Evolutionary conservation across 2,113 vertebrate species (phyloP), one percentile per base, ranked within the genome.

Genomic region (Corythaeola cristata): DNA sequence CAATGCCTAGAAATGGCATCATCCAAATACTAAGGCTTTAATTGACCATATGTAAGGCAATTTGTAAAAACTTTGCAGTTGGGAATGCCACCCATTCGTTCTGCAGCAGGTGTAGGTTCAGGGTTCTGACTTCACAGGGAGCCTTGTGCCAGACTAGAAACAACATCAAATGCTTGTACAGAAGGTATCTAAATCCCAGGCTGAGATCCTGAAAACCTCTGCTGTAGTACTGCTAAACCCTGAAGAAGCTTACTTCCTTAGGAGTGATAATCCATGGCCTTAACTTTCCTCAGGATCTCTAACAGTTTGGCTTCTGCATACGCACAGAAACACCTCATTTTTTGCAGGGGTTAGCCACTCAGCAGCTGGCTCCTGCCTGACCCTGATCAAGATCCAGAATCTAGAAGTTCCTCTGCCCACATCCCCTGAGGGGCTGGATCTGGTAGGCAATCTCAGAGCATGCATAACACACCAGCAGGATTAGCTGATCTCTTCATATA

Each of bases 331-430:
- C 84, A 85, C 87, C 89, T 96, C 77, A 73, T 95, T 85, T 97
- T 93, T 96, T 96, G 81, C 94, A 96, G 93, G 87, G 49, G 49
- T 95, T 93, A 96, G 96, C 87, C 73, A 1, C 89, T 89, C 93
- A 94, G 91, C 93, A 96, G 89, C 89, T 95, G 91, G 87, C 87
- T 96, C 66, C 55, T 2, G 24, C 83, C 83, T 97, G 87, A 76
- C 89, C 62, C 74, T 72, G 89, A 79, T 95, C 91, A 79, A 96
- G 91, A 95, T 91, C 78, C 93, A 97, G 91, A 95, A 94, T 71
- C 68, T 91, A 93, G 95, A 93, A 91, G 95, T 89, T 97, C 78
- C 93, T 95, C 96, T 96, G 69, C 81, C 30, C 77, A 91, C 94
- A 94, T 62, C 58, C 91, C 66, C 66, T 89, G 87, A 96, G 81